These are phyloP conservation scores for Etia nguti DNA, from an alignment of 2,113 vertebrate species.

Conservation along the genomic window DNA sequence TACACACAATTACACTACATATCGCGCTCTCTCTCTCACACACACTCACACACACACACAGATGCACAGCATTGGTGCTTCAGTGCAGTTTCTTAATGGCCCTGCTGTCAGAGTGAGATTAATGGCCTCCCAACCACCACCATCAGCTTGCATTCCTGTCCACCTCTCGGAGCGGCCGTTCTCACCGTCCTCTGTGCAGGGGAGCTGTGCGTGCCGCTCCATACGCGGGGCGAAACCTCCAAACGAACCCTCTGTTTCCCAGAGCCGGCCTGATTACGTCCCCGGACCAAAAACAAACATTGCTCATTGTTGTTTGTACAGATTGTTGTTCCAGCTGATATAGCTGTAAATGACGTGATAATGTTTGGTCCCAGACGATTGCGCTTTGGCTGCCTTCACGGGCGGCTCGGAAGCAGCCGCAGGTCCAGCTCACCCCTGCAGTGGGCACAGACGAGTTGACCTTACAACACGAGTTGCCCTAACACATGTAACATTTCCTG, in stretches of 20 bases:
- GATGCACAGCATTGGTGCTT: constrained; percentile 2
- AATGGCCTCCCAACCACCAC: constrained; percentile 33
- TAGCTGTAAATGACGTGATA: background rate
- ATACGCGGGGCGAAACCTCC: background rate
- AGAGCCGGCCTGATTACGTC: background rate
- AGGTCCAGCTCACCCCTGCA: background rate
- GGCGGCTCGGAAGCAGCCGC: background rate
- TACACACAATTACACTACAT: constrained; percentile 13
- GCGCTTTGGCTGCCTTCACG: background rate
- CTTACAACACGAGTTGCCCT: background rate
- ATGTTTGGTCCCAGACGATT: background rate
- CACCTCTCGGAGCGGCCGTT: constrained; percentile 3
- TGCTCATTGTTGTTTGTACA: background rate
- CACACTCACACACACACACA: background rate
- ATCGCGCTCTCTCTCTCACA: background rate
- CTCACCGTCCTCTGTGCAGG: constrained; percentile 5
- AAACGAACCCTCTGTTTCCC: background rate
- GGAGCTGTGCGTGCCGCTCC: constrained; percentile 5
- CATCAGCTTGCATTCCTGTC: constrained; percentile 49
- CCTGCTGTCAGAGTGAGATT: constrained; percentile 56
- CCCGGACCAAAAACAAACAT: background rate
- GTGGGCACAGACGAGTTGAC: background rate
- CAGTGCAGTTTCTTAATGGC: constrained; percentile 41
- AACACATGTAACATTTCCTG: background rate
- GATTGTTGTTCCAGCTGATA: background rate